Percentiles rank a stretch among this genome's conserved stretches.
Conservation (phyloP, 2,888 invertebrate species). For the Elmis aenea region DNA sequence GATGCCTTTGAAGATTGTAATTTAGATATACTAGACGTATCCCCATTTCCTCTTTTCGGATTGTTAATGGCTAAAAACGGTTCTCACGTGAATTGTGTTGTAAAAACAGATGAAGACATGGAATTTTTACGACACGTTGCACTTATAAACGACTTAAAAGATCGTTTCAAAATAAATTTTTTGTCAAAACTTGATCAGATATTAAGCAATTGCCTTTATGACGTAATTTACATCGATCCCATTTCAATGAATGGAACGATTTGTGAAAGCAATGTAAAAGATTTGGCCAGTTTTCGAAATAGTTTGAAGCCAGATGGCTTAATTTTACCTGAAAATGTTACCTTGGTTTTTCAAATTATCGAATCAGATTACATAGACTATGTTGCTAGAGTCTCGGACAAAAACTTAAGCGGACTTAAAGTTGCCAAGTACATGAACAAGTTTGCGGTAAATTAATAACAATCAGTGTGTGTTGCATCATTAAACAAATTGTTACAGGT, state of each 20-base stretch:
- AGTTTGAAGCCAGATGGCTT: slow-evolving; percentile 32
- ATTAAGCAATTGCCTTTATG: too few species aligned
- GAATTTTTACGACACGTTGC: too few species aligned
- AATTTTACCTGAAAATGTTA: slow-evolving; percentile 48
- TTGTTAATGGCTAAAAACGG: slow-evolving; percentile 53
- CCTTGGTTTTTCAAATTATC: slow-evolving; percentile 55
- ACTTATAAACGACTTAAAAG: too few species aligned
- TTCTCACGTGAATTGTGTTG: slow-evolving; percentile 35
- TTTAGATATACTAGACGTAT: slow-evolving; percentile 53
- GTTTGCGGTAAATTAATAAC: slow-evolving; percentile 54
- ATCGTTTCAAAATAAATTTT: too few species aligned
- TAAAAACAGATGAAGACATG: slow-evolving; percentile 42
- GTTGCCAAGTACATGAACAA: slow-evolving; percentile 55
- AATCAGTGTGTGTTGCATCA: too few species aligned
- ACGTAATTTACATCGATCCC: slow-evolving; percentile 53
- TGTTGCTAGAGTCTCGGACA: slow-evolving; percentile 54
- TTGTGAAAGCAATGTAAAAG: slow-evolving; percentile 41
- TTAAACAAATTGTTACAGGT: slow-evolving; percentile 32
- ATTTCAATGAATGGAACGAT: slow-evolving; percentile 57
- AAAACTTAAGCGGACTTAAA: slow-evolving; percentile 52
- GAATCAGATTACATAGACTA: slow-evolving; percentile 55
- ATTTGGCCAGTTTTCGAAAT: slow-evolving; percentile 36
- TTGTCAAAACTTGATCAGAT: too few species aligned
- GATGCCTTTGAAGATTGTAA: slow-evolving; percentile 42
- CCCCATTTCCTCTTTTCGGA: slow-evolving; percentile 61